Evolutionary conservation across 92 coral and sea anemone species (phyloP).

Genomic region (Palythoa caribaeorum): DNA sequence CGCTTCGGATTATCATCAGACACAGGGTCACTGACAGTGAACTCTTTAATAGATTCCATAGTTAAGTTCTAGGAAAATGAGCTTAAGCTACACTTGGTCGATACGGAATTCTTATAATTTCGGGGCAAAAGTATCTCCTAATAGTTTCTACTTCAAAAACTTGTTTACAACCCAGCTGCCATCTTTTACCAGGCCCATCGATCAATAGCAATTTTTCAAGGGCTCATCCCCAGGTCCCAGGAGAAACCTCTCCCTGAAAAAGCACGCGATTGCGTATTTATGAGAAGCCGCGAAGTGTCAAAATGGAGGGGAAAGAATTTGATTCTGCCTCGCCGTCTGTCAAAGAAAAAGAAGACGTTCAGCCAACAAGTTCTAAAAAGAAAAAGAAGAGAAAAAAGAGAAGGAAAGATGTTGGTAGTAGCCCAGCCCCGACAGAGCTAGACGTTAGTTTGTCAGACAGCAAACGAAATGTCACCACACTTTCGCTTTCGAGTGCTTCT

Average conservation of each 20-base stretch:
- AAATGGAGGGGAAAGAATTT: neutral
- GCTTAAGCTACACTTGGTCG: neutral
- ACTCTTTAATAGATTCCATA: neutral
- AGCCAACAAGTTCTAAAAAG: neutral
- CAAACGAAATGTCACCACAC: neutral
- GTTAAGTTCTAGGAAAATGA: neutral
- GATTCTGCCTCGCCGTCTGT: neutral
- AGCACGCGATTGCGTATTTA: too few species aligned
- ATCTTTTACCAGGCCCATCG: neutral
- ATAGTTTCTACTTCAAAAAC: too few species aligned
- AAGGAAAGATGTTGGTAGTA: neutral
- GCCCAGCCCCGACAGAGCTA: neutral
- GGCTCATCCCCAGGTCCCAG: neutral
- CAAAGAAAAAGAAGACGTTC: neutral
- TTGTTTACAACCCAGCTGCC: neutral
- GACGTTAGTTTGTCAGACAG: neutral
- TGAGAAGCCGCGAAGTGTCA: too few species aligned
- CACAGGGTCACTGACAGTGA: neutral
- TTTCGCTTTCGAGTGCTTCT: neutral
- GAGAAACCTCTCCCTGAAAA: too few species aligned
- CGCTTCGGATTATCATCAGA: neutral
- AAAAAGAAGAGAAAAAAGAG: neutral
- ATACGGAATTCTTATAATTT: neutral
- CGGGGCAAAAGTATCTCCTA: neutral
- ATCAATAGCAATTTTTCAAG: too few species aligned